phyloP scores from a whole-genome alignment of 2,797 vertebrate genomes.

The Eidolon dupreanum region DNA sequence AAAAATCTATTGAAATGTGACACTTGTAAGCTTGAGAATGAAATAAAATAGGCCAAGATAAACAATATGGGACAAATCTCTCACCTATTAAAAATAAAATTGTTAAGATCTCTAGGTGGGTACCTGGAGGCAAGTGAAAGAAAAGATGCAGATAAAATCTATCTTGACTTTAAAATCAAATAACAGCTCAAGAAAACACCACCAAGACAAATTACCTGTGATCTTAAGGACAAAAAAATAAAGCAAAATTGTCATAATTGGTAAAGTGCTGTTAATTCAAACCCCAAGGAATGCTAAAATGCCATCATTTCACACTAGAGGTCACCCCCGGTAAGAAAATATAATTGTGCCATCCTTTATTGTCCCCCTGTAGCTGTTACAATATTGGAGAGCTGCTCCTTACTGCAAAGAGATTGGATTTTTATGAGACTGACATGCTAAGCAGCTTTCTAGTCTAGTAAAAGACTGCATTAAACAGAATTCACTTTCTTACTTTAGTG shows the following conservation, averaged over 20 bases:
- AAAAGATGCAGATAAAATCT: neutral
- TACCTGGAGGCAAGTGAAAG: neutral
- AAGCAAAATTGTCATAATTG: constrained; percentile 71
- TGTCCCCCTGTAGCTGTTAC: constrained; percentile 73
- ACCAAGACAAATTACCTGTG: constrained; percentile 52
- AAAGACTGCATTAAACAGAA: constrained; percentile 71
- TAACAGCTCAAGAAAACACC: constrained; percentile 2
- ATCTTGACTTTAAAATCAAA: constrained; percentile 46
- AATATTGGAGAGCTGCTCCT: constrained; percentile 66
- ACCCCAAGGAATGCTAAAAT: constrained; percentile 83
- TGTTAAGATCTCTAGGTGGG: neutral
- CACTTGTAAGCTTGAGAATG: constrained; percentile 26
- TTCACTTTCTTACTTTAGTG: constrained; percentile 46
- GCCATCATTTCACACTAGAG: constrained; percentile 88
- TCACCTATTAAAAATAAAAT: constrained; percentile 26
- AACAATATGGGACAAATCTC: constrained; percentile 17
- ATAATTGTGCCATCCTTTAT: constrained; percentile 80
- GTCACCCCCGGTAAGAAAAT: constrained; percentile 87
- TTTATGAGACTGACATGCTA: constrained; percentile 71
- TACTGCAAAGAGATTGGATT: constrained; percentile 71
- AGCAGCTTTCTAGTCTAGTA: constrained; percentile 68
- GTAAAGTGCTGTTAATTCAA: constrained; percentile 81
- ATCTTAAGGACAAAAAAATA: neutral
- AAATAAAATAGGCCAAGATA: constrained; percentile 23
- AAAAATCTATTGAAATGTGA: constrained; percentile 31